These are phyloP conservation scores for Caenorhabditis sp. DNA, from an alignment of 2,888 invertebrate species.

Conservation along the genomic window DNA sequence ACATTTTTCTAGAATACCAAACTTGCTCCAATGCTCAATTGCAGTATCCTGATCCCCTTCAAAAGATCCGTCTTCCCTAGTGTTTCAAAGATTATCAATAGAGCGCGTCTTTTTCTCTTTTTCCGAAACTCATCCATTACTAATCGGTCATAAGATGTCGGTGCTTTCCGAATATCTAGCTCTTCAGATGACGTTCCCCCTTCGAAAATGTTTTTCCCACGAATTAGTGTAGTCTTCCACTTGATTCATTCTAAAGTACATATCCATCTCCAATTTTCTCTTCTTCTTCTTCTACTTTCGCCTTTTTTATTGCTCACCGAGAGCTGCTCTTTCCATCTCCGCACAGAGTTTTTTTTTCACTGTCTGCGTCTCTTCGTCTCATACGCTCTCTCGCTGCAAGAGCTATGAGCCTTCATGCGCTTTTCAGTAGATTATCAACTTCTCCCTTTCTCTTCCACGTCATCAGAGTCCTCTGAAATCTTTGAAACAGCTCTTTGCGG, in stretches of 20 bases:
- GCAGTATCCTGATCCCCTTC: no score
- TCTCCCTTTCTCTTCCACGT: constrained; percentile 27
- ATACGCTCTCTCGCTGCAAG: constrained; percentile 12
- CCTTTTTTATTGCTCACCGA: constrained; percentile 32
- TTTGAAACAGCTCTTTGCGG: not conserved
- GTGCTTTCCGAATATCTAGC: not conserved
- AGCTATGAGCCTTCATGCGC: not conserved
- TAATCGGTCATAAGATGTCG: constrained; percentile 11
- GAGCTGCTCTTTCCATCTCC: constrained; percentile 4
- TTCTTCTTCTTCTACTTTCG: constrained; percentile 17
- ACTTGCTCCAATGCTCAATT: no score
- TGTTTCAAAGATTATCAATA: constrained; percentile 11
- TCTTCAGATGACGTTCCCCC: not conserved
- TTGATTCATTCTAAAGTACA: constrained; percentile 43
- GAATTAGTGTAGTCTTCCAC: constrained; percentile 22
- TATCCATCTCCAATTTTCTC: not conserved
- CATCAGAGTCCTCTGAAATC: constrained; percentile 17
- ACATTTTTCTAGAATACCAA: no score
- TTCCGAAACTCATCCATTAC: constrained; percentile 6
- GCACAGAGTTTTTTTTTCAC: constrained; percentile 1
- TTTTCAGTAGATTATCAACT: constrained; percentile 27
- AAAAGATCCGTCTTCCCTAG: not conserved
- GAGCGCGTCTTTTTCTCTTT: not conserved
- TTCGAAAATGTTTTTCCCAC: no score
- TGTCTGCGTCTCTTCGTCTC: constrained; percentile 44